These are phyloP conservation scores for Psophia crepitans DNA, from an alignment of 2,113 vertebrate genomes.

Conservation along the genomic window DNA sequence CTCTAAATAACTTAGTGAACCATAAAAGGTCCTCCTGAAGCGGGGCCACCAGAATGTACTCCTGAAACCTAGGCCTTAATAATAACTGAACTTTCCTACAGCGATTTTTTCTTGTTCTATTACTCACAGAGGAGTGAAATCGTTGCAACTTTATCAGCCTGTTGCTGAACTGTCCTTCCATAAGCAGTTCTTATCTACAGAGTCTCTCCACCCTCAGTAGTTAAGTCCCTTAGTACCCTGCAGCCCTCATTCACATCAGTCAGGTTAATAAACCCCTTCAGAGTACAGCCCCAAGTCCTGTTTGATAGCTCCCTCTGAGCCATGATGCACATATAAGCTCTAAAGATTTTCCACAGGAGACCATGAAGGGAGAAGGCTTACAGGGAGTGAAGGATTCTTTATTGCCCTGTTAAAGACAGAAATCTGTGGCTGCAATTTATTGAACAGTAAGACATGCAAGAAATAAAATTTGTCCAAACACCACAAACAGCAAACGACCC, in stretches of 20 bases:
- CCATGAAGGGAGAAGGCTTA: not conserved
- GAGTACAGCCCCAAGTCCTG: not conserved
- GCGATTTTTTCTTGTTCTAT: not conserved
- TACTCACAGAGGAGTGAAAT: not conserved
- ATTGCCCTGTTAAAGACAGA: constrained; percentile 31
- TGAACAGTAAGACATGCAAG: constrained; percentile 40
- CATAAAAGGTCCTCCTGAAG: not conserved
- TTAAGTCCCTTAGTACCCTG: not conserved
- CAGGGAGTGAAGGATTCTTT: constrained; percentile 34
- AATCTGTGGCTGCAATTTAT: constrained; percentile 42
- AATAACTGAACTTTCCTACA: not conserved
- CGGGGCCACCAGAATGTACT: not conserved
- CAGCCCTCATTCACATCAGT: constrained; percentile 19
- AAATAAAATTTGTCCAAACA: constrained; percentile 44
- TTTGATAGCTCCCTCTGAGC: constrained; percentile 34
- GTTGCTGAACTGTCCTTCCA: not conserved
- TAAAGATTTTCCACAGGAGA: constrained; percentile 27
- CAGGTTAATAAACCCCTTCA: constrained; percentile 44
- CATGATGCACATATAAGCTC: constrained; percentile 17
- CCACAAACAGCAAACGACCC: constrained; percentile 27
- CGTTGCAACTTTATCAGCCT: not conserved
- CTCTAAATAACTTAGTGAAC: not conserved
- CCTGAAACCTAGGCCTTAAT: not conserved
- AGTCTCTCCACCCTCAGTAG: not conserved
- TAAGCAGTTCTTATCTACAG: not conserved